A percentile compares a stretch with the other conserved stretches of the same genome.
Evolutionary conservation across 2,888 invertebrate genomes (phyloP).

Genomic region (Calameuta pallipes): DNA sequence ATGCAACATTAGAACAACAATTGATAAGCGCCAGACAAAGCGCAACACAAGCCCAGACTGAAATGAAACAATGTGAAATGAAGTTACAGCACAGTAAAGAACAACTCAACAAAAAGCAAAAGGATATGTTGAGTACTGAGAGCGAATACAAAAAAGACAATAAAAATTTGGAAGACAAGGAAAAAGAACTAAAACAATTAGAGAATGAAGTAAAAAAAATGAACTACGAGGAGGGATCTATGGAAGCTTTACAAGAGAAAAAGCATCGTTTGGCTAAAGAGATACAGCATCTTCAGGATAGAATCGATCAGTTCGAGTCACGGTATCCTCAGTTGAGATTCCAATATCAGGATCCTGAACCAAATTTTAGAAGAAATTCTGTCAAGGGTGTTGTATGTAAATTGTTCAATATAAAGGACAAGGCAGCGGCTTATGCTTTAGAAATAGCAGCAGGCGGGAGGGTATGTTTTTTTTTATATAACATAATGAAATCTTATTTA

Average conservation of each 20-base stretch:
- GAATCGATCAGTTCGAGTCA: conserved; percentile 72
- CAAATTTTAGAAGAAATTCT: conserved; percentile 74
- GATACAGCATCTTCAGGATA: conserved; percentile 69
- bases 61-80: conserved; percentile 82
- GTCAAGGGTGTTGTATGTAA: conserved; percentile 86
- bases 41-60: conserved; percentile 81
- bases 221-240: conserved; percentile 73
- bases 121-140: conserved; percentile 76
- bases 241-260: conserved; percentile 69
- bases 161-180: conserved; percentile 70
- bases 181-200: conserved; percentile 70
- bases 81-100: conserved; percentile 74
- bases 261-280: conserved; percentile 70
- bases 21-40: conserved; percentile 85
- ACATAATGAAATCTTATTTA: neutral
- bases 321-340: conserved; percentile 73
- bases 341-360: conserved; percentile 82
- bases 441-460: conserved; percentile 88
- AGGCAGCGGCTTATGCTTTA: conserved; percentile 79
- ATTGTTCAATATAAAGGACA: conserved; percentile 80
- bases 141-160: conserved; percentile 77
- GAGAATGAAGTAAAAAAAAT: conserved; percentile 69
- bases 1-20: conserved; percentile 89
- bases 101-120: conserved; percentile 74
- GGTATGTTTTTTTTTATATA: conserved; percentile 68